A percentile compares a stretch with the other conserved stretches of the same genome.
phyloP scores from a whole-genome alignment of 1,140 invertebrate genomes.

The Zeugodacus cucurbitae region DNA sequence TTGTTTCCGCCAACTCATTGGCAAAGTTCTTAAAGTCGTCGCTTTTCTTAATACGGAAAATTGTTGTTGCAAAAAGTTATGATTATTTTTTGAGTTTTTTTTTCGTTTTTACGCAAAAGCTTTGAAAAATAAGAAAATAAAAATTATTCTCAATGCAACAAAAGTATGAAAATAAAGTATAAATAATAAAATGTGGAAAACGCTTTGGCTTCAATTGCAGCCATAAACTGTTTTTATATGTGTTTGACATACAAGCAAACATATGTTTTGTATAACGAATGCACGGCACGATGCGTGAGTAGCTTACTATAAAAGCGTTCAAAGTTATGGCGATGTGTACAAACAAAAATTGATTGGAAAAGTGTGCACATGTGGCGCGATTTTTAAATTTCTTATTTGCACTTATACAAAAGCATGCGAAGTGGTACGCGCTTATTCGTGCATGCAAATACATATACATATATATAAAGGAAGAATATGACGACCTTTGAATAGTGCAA shows the following conservation, averaged over 20 bases:
- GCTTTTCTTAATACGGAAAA: not conserved
- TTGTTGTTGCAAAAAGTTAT: constrained; percentile 9
- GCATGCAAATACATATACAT: not conserved
- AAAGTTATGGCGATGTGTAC: not conserved
- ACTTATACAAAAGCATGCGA: not conserved
- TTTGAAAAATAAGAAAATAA: not conserved
- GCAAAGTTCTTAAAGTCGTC: not conserved
- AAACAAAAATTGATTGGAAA: constrained; percentile 5
- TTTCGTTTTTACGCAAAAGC: not conserved
- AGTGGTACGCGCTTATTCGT: no score
- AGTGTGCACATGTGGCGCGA: not conserved
- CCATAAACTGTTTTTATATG: not conserved
- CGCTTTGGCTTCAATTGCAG: not conserved
- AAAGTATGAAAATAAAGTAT: not conserved
- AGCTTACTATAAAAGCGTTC: not conserved
- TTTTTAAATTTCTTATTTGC: not conserved
- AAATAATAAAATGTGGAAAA: not conserved
- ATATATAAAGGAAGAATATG: not conserved
- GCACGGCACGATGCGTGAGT: not conserved
- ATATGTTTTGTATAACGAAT: not conserved
- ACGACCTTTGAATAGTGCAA: no score
- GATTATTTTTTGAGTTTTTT: not conserved
- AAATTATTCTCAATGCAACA: not conserved
- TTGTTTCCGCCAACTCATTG: not conserved
- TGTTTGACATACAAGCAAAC: not conserved